Conservation (phyloP, 2,797 vertebrate species). For the Notolepis coatsorum region DNA sequence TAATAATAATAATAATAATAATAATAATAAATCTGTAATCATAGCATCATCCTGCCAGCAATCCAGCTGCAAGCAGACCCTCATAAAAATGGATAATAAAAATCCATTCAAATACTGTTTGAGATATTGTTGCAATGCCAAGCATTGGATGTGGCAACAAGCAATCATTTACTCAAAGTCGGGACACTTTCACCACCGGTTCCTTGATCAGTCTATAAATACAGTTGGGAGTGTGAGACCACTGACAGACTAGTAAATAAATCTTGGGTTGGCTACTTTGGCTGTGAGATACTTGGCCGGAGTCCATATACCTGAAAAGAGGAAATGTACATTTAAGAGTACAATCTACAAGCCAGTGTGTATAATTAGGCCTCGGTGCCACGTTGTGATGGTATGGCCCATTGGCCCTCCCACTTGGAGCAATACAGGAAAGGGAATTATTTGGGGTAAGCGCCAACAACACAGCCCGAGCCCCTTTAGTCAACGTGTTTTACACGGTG, state of each 20-base stretch:
- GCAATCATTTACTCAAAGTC: not conserved
- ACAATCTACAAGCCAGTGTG: conserved; percentile 34
- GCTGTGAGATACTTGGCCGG: not conserved
- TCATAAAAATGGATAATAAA: too few relatives aligned
- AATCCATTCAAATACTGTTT: not conserved
- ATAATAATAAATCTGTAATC: too few relatives aligned
- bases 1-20: too few relatives aligned
- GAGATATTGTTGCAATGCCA: not conserved
- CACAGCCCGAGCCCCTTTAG: conserved; percentile 28
- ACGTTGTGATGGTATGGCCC: conserved; percentile 78
- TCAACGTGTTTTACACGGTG: conserved; percentile 49
- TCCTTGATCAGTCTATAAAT: not conserved
- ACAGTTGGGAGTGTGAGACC: too few relatives aligned
- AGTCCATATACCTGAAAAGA: not conserved
- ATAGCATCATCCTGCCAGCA: too few relatives aligned
- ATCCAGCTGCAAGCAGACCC: too few relatives aligned
- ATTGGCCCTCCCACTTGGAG: conserved; percentile 70
- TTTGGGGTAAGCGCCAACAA: conserved; percentile 7
- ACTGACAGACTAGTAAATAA: not conserved
- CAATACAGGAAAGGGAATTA: conserved; percentile 42
- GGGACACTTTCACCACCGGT: not conserved
- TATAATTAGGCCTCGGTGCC: conserved; percentile 73
- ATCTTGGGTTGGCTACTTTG: not conserved
- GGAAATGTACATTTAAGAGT: not conserved
- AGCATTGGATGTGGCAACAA: not conserved